These are phyloP conservation scores for Aurelia coerulea DNA, from an alignment of 30 jellyfish, hydroid and myxozoan genomes.

Conservation along the genomic window DNA sequence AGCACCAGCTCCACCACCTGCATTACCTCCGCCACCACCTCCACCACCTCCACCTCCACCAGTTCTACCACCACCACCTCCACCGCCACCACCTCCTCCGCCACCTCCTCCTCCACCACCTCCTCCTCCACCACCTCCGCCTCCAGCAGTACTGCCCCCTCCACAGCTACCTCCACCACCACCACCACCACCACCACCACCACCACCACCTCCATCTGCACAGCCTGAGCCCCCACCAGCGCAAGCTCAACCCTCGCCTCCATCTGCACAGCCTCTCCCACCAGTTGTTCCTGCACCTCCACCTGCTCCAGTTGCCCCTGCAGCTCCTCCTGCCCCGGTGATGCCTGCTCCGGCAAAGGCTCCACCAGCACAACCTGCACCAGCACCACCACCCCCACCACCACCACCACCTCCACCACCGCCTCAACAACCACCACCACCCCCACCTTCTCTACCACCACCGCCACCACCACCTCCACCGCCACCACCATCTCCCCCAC, in stretches of 20 bases:
- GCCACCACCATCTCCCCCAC: slow-evolving; percentile 67
- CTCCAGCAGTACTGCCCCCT: slow-evolving; percentile 80
- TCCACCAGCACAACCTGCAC: slow-evolving; percentile 48
- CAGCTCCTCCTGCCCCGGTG: slow-evolving; percentile 94
- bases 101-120: slow-evolving; percentile 76
- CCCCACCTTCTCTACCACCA: slow-evolving; percentile 66
- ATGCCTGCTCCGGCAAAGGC: slow-evolving; percentile 23
- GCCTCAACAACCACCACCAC: slow-evolving; percentile 54
- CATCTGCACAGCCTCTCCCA: slow-evolving; percentile 28
- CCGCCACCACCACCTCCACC: slow-evolving; percentile 46
- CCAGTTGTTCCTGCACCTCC: slow-evolving; percentile 93
- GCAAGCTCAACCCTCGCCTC: slow-evolving; percentile 9
- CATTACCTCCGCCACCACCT: slow-evolving; percentile 89
- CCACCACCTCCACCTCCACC: slow-evolving; percentile 48
- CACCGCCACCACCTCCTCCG: slow-evolving; percentile 71
- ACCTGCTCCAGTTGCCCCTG: slow-evolving; percentile 94
- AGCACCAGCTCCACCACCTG: slow-evolving; percentile 93
- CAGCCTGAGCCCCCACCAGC: slow-evolving; percentile 39
- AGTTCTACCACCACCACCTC: slow-evolving; percentile 55
- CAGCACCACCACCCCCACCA: slow-evolving; percentile 93
- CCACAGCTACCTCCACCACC: slow-evolving; percentile 69
- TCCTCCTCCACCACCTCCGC: slow-evolving; percentile 80
- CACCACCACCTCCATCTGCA: slow-evolving; percentile 86
- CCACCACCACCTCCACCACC: slow-evolving; percentile 95
- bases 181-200: slow-evolving; percentile 90